Base-by-base conservation (phyloP, 92 coral and sea anemone species). In the Umimayanthus kanabou region DNA sequence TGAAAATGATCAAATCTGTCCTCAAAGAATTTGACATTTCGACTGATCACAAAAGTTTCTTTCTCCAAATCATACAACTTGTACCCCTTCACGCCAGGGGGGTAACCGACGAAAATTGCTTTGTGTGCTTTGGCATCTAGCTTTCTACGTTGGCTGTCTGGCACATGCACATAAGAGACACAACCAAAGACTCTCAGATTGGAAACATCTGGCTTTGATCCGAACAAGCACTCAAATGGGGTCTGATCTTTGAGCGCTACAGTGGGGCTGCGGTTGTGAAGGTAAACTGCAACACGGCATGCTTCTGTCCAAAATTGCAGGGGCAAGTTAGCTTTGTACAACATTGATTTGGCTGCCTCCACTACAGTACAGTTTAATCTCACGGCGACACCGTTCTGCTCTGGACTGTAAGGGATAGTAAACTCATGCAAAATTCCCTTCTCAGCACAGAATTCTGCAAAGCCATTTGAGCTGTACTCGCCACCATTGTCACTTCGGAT, bases 301-400 rank as follows among this genome's bases (percentile, higher is more conserved):
- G 94, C 91, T 91, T 89, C 94, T 47, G 94, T 92, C 95, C 93
- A 91, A 73, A 88, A 91, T 58, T 71, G 50, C 61, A 88, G 89
- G 6, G 93, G 92, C 33, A 93, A 53, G 40, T 80, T 80, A 45
- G 92, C 93, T 55, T 93, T 90, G 76, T 87, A 88, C 39, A 86
- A 80, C 90, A 92, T 89, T 29, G 92, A 89, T 86, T 90, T 92
- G 58, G 94, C 94, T 87, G 91, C 80, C 89, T 90, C 96, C 88
- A 93, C 89, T 2, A 90, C 64, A 47, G 43, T 90, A 88, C 87
- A 92, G 84, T 90, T 93, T 92, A 89, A 81, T 72, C 88, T 76
- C 77, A 85, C 88, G 13, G 92, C 82, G 61, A 90, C 92, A 42
- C 95, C 95, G 80, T 91, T 89, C 80, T 93, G 95, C 82, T 93